Conservation (phyloP, 1,140 invertebrate species). For the Episyrphus balteatus region DNA sequence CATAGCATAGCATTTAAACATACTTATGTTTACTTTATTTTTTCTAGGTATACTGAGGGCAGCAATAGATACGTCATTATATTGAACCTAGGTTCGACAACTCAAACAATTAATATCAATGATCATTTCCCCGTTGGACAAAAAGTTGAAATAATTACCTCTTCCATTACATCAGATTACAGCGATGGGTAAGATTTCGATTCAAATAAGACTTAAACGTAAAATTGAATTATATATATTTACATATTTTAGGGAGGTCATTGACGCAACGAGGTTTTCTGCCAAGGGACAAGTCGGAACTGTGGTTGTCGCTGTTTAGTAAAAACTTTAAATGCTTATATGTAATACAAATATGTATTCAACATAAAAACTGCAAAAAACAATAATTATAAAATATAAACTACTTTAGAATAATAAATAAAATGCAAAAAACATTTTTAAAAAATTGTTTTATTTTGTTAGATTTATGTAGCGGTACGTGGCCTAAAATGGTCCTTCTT, state of each 20-base stretch:
- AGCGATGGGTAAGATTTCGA: not conserved
- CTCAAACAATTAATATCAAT: not conserved
- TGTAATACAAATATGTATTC: too few relatives aligned
- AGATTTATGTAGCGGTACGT: too few relatives aligned
- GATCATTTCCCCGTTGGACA: not conserved
- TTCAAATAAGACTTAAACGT: too few relatives aligned
- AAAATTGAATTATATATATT: too few relatives aligned
- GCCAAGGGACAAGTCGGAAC: slow-evolving; percentile 23
- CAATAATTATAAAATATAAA: too few relatives aligned
- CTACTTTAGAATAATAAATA: too few relatives aligned
- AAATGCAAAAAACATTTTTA: too few relatives aligned
- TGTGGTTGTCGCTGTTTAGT: slow-evolving; percentile 13
- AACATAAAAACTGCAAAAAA: too few relatives aligned
- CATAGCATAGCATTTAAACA: too few relatives aligned
- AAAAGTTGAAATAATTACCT: not conserved
- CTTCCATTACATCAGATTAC: not conserved
- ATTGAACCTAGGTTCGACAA: not conserved
- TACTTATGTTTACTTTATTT: not conserved
- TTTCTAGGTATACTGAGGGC: not conserved
- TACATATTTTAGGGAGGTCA: not conserved
- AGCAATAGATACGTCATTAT: not conserved
- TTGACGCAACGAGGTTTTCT: slow-evolving; percentile 16
- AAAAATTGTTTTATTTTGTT: too few relatives aligned
- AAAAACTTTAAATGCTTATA: too few relatives aligned
- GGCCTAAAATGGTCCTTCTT: too few relatives aligned